These are phyloP conservation scores for Bombus polaris DNA, from an alignment of 1,140 invertebrate species.

Conservation along the genomic window DNA sequence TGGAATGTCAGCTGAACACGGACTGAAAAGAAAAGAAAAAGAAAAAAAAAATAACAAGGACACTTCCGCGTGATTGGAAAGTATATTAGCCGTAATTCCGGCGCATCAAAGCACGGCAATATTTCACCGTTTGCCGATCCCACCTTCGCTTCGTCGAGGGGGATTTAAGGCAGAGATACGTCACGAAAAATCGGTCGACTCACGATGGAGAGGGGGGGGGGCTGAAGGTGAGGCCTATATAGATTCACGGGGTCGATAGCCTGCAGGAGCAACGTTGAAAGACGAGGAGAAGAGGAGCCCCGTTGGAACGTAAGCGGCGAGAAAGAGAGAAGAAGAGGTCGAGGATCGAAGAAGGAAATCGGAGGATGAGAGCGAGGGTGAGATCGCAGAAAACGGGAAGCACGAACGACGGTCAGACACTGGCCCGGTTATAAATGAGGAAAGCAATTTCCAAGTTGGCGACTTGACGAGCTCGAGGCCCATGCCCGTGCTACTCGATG, in stretches of 20 bases:
- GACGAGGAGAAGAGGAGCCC: not conserved
- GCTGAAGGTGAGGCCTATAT: conserved; percentile 38
- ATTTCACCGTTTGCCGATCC: conserved; percentile 33
- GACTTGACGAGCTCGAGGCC: conserved; percentile 70
- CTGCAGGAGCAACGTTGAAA: not conserved
- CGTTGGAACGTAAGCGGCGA: not conserved
- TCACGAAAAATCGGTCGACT: conserved; percentile 68
- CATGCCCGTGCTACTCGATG: conserved; percentile 61
- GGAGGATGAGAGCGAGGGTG: conserved; percentile 35
- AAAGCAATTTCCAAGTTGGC: conserved; percentile 77
- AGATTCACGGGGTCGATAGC: conserved; percentile 67
- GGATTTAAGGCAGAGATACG: conserved; percentile 30
- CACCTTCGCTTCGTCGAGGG: not conserved
- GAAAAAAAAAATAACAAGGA: not conserved
- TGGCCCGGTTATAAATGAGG: conserved; percentile 75
- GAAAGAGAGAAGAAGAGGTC: not conserved
- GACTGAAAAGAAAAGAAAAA: not conserved
- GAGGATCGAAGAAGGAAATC: conserved; percentile 34
- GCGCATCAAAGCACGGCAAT: conserved; percentile 33
- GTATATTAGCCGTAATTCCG: conserved; percentile 37
- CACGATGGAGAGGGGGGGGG: conserved; percentile 4
- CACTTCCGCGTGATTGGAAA: not conserved
- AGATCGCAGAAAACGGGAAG: conserved; percentile 61
- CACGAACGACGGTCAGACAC: conserved; percentile 63
- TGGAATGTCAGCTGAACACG: not conserved